These are phyloP conservation scores for Eubucco bourcierii DNA, from an alignment of 2,113 vertebrate species.

Conservation along the genomic window DNA sequence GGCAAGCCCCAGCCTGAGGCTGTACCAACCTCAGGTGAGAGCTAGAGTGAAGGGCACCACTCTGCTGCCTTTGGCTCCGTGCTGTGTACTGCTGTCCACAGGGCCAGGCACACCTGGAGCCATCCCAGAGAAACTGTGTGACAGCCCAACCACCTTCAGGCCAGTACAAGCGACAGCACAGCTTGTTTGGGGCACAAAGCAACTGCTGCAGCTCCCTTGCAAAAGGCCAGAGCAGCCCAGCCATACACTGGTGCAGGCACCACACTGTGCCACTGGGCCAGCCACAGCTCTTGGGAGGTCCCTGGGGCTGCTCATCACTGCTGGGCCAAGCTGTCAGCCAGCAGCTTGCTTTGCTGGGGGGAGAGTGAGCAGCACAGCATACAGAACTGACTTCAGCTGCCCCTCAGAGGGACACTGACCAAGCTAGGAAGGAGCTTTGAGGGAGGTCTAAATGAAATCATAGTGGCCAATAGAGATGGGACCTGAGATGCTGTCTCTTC, in stretches of 20 bases:
- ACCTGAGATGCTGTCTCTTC: background rate
- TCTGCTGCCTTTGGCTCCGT: background rate
- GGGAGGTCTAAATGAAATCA: background rate
- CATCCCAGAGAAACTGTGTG: background rate
- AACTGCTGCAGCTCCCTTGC: background rate
- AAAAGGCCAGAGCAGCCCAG: background rate
- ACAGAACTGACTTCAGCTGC: background rate
- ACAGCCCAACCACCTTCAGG: background rate
- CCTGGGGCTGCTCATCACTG: background rate
- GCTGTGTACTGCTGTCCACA: background rate
- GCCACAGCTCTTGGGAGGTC: background rate
- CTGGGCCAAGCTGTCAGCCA: background rate
- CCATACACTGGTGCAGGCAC: accelerated
- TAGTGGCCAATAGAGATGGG: background rate
- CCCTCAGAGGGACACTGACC: background rate
- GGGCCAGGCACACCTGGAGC: background rate
- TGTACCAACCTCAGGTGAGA: background rate
- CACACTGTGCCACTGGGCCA: background rate
- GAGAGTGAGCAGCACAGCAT: background rate
- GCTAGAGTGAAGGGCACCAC: background rate
- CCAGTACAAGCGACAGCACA: background rate
- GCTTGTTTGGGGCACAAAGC: background rate
- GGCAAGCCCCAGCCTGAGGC: background rate
- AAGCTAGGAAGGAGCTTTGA: background rate
- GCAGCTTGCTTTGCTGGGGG: background rate